Evolutionary conservation across 2,113 vertebrate genomes (phyloP).

Genomic region (Passerina amoena): DNA sequence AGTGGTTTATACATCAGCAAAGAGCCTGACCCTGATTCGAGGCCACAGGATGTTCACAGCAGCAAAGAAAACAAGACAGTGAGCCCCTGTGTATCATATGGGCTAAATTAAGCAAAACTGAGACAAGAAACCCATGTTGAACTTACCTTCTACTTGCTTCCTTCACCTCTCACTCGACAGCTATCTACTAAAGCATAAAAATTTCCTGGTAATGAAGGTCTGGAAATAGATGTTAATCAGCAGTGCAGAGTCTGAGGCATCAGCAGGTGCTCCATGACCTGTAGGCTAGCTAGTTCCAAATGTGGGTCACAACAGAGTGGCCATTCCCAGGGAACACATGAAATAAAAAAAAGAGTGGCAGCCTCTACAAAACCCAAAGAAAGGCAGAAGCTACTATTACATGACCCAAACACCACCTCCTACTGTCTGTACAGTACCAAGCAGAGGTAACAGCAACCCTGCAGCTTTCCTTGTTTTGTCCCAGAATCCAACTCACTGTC

Average conservation of each 20-base stretch:
- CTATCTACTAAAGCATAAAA: rapidly evolving
- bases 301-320: neutral
- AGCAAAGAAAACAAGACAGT: neutral
- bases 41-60: neutral
- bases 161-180: neutral
- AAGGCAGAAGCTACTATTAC: neutral
- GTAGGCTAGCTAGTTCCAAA: rapidly evolving
- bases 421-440: neutral
- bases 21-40: neutral
- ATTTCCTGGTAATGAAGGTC: neutral
- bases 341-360: neutral
- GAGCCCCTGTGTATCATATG: neutral
- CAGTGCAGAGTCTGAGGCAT: neutral
- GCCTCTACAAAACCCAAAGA: neutral
- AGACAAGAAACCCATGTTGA: neutral
- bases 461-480: neutral
- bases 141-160: neutral
- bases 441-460: neutral
- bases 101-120: neutral
- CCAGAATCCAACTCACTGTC: neutral
- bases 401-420: neutral
- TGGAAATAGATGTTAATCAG: neutral
- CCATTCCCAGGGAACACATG: neutral
- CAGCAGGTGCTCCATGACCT: neutral
- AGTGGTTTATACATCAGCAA: neutral